Evolutionary conservation across 1,140 invertebrate genomes (phyloP), one percentile per base, ranked within the genome.

Genomic region (Idris sp.): DNA sequence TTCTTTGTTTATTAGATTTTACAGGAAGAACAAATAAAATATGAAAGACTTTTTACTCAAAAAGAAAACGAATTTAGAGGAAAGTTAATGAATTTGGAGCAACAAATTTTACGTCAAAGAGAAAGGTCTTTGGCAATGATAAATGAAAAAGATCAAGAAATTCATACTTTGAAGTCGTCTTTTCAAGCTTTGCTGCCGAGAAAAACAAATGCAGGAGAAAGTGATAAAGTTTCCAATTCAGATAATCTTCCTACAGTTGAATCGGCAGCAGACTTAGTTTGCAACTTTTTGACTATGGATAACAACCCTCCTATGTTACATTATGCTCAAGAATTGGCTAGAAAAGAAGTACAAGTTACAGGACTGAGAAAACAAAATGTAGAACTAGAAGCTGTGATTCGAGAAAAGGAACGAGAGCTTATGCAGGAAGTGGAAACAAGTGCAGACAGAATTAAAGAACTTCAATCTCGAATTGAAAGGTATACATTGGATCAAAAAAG

Each of bases 101-200:
- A 92, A 40, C 92, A 96, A 78, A 82, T 95, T n/a, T 88, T 91
- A 33, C 92, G 92, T 49, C 95, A 96, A 79, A 85, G 95, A 10
- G 93, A 95, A 46, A 85, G 94, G 43, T 95, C 94, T 9, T 87
- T 95, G 4, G 89, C 90, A 1, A 82, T 96, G 4, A 84, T 96
- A 4, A 91, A 93, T 18, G 95, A 96, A 76, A 95, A 95, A 46
- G 94, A 96, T 76, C 90, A 91, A 68, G 94, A 95, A 80, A 92
- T 96, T 30, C 86, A 90, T 35, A 89, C 90, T 0, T 78, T 93
- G 9, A 91, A 91, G 74, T 84, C 90, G 5, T 89, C 89, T 2
- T 90, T 92, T 54, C 88, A 90, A 44, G 84, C 89, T n/a, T 84
- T 86, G 64, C 73, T 88, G 28, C 86, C 86, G 30, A 86, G 77